Base-by-base conservation (phyloP, 2,888 invertebrate species). In the Agonopterix arenella region DNA sequence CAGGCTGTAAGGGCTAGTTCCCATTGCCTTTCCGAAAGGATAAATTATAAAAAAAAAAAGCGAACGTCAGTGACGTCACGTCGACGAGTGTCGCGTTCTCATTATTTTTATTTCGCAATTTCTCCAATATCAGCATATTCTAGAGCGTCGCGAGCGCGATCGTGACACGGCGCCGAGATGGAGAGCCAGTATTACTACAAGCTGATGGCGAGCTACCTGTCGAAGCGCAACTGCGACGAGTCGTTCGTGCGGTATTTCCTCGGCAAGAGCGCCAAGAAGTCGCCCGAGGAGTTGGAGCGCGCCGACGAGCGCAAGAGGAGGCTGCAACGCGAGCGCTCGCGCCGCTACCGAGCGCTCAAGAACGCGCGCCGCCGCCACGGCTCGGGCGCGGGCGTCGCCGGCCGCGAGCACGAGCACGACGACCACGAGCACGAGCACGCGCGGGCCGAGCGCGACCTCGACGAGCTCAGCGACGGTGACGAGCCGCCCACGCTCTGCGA, bases 81-180 rank as follows among this genome's bases (percentile, higher is more conserved):
- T 70, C 68, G 73, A 67, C 70, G 68, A 74, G 61, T 67, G 66
- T 79, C 48, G 54, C 70, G 78, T 82, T 84, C 82, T 76, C 79
- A 77, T 81, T 85, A 84, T 84, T 84, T 84, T 85, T 84, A 77
- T 85, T 85, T 85, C 84, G 79, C 76, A 84, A 84, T 77, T 78
- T 74, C 65, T 57, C 68, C 70, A 73, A 64, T 68, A 68, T 62
- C 60, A 62, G 53, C 60, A 57, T 61, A 61, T 53, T 67, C 66
- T n/a, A 11, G 11, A 40, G 40, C 4, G 40, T 11, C 40, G 4
- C 40, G 40, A 4, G 11, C 10, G n/a, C 28, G 9, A 28, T 28
- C 5, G 28, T 7, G 28, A 28, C 28, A 28, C 28, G 7, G 28
- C 28, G n/a, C 8, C 48, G 59, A 54, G 47, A 89, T 89, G 88